Conservation (phyloP, 2,888 invertebrate species). For the Dolomedes plantarius region DNA sequence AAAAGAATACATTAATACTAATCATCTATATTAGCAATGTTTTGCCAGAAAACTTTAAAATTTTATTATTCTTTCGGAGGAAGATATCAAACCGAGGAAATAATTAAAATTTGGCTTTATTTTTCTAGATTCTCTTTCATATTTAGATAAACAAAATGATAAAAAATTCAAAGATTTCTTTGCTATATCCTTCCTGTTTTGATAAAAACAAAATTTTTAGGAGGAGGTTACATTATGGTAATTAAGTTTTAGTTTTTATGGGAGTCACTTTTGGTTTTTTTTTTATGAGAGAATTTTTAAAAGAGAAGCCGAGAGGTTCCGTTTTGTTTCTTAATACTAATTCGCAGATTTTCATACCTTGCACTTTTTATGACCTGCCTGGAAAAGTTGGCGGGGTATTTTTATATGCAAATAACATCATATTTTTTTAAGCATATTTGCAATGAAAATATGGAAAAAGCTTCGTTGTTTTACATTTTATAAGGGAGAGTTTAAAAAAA, state of each 20-base stretch:
- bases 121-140: neutral
- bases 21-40: too few relatives aligned
- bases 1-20: too few relatives aligned
- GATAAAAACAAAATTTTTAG: neutral
- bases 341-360: neutral
- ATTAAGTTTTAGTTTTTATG: conserved; percentile 10
- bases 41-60: neutral
- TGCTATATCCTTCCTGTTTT: too few relatives aligned
- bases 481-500: too few relatives aligned
- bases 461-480: too few relatives aligned
- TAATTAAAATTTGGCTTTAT: neutral
- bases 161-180: neutral
- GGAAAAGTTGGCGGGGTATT: neutral
- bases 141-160: neutral
- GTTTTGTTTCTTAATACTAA: neutral
- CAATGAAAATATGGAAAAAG: neutral
- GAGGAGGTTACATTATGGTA: neutral
- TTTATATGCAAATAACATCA: conserved; percentile 4
- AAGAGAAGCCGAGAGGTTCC: neutral
- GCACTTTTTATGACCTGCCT: neutral
- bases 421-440: neutral
- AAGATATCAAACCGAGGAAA: neutral
- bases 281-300: neutral
- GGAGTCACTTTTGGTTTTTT: neutral
- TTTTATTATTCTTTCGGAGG: too few relatives aligned